Conservation (phyloP, 2,113 vertebrate species). For the Macrotis lagotis region DNA sequence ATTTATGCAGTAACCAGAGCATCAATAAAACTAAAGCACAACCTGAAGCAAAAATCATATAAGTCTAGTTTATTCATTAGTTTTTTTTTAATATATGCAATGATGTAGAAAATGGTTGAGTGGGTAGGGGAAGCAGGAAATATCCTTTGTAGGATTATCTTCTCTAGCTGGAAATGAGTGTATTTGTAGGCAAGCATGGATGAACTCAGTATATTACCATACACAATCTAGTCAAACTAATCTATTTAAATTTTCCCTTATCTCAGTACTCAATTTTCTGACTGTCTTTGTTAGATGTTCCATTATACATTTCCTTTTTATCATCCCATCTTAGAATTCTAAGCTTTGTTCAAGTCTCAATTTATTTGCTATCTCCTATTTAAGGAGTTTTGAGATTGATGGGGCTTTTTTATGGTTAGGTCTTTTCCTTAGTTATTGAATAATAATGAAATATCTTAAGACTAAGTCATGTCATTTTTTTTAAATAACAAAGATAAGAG, state of each 20-base stretch:
- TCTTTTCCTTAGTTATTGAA: not conserved
- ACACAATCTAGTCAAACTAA: not conserved
- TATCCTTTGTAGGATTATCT: conserved; percentile 9
- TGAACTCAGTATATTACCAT: not conserved
- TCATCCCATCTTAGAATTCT: not conserved
- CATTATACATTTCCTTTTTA: not conserved
- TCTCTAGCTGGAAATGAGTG: conserved; percentile 32
- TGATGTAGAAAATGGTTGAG: conserved; percentile 49
- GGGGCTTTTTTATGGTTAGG: not conserved
- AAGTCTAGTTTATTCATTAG: conserved; percentile 28
- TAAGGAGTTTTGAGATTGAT: not conserved
- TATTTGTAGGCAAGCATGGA: not conserved
- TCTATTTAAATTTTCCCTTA: not conserved
- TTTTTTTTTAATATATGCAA: conserved; percentile 50
- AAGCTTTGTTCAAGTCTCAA: not conserved
- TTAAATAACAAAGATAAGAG: conserved; percentile 12
- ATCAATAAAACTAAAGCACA: conserved; percentile 61
- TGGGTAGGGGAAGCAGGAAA: conserved; percentile 18
- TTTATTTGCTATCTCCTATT: not conserved
- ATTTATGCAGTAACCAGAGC: conserved; percentile 55
- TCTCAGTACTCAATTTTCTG: not conserved
- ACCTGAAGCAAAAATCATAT: conserved; percentile 48
- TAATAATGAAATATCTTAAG: conserved; percentile 32
- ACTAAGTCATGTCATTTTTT: conserved; percentile 30
- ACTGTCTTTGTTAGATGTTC: not conserved